Conservation (phyloP, 2,888 invertebrate species). For the Exephanes ischioxanthus region DNA sequence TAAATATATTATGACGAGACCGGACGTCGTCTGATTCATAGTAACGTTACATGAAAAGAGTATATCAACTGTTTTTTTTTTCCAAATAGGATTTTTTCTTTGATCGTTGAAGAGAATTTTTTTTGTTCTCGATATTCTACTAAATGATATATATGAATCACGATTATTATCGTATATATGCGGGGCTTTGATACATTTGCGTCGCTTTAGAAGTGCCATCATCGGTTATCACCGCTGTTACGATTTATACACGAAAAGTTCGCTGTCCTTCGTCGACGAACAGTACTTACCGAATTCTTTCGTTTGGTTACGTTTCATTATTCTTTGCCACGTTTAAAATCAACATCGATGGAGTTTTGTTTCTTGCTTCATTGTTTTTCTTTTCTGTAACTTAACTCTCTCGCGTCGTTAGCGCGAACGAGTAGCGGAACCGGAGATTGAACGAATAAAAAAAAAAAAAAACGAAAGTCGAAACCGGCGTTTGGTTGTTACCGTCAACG, state of each 20-base stretch:
- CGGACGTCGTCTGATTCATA: constrained; percentile 47
- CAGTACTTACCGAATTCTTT: constrained; percentile 35
- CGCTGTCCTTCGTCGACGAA: constrained; percentile 27
- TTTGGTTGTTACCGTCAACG: constrained; percentile 1
- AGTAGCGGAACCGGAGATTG: not conserved
- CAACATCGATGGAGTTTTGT: constrained; percentile 10
- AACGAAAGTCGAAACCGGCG: constrained; percentile 46
- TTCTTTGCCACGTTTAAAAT: not conserved
- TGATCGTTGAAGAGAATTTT: constrained; percentile 21
- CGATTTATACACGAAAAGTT: constrained; percentile 19
- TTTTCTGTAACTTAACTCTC: not conserved
- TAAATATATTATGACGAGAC: constrained; percentile 36
- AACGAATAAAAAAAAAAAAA: constrained; percentile 29
- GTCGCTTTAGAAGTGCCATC: constrained; percentile 22
- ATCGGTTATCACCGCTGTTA: constrained; percentile 3
- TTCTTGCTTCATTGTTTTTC: not conserved
- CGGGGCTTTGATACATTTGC: constrained; percentile 33
- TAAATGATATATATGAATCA: constrained; percentile 9
- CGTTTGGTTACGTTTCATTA: constrained; percentile 2
- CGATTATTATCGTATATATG: constrained; percentile 35
- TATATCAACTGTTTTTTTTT: constrained; percentile 1
- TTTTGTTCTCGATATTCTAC: constrained; percentile 20
- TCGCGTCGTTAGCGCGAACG: not conserved
- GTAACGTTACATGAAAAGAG: constrained; percentile 14
- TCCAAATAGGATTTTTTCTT: constrained; percentile 6